Evolutionary conservation across 2,113 vertebrate species (phyloP).

Genomic region (Sinocyclocheilus anophthalmus): DNA sequence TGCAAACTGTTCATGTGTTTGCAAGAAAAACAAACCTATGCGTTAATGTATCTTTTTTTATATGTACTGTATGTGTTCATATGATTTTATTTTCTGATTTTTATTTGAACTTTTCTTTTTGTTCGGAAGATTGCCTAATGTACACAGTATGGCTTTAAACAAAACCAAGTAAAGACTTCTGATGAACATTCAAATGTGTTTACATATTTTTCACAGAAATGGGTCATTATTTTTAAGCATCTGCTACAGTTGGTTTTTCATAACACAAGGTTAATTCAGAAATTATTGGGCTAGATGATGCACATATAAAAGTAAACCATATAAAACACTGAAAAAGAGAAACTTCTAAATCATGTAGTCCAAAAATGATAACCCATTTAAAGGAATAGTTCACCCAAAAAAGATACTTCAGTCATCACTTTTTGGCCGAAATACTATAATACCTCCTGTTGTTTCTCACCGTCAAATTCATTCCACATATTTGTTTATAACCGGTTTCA

Average conservation of each 20-base stretch:
- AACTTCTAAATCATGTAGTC: background rate
- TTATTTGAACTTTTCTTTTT: constrained; percentile 16
- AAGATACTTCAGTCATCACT: background rate
- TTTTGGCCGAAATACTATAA: no score
- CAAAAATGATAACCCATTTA: background rate
- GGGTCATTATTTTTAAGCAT: background rate
- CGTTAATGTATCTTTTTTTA: constrained; percentile 21
- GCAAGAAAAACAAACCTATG: background rate
- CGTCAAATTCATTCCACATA: no score
- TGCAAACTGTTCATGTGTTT: constrained; percentile 17
- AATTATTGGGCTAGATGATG: background rate
- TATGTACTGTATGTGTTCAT: constrained; percentile 8
- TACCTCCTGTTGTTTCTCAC: no score
- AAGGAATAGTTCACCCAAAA: no score
- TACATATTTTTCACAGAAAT: background rate
- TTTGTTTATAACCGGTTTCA: background rate
- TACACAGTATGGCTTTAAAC: constrained; percentile 29
- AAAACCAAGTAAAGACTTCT: constrained; percentile 46
- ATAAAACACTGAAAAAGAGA: background rate
- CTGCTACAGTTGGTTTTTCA: background rate
- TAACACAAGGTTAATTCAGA: background rate
- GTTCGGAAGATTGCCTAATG: background rate
- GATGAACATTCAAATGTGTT: background rate
- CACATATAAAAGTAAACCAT: background rate
- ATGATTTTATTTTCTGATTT: constrained; percentile 13